Evolutionary conservation across 1,140 invertebrate species (phyloP), one percentile per base, ranked within the genome.

Genomic region (Potamilus streckersoni): DNA sequence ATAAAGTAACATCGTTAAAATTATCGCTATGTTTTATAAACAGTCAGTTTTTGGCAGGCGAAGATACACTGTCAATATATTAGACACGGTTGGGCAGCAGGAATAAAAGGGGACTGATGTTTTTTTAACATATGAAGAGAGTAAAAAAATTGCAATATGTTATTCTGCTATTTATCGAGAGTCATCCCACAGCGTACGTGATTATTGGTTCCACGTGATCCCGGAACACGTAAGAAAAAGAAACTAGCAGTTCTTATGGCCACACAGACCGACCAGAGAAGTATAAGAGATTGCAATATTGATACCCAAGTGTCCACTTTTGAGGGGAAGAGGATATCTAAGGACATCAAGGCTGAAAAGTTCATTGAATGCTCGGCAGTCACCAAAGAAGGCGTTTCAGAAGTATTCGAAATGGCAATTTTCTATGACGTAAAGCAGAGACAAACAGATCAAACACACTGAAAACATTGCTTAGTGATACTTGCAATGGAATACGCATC

Each of bases 131-230:
- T 75, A 70, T 27, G 61, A n/a, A 56, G 56, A 75, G 59, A 75
- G 74, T 65, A 97, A 99, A 90, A 97, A 99, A 71, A 99, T 99
- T 91, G 93, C 99, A 78, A 97, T 99, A 64, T 99, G 98, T 92
- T 99, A 98, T 91, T 99, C 97, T 83, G 97, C 99, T 74, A 97
- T 99, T 60, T 98, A 97, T 79, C 97, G 97, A 72, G 96, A 97
- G 16, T 98, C 96, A 78, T 99, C 98, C 91, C 96, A 98, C 90
- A 99, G 99, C 90, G 97, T 99, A 66, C 92, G 96, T 84, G 97
- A 96, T 77, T 98, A 98, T 16, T 89, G 91, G 91, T 83, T 89
- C 66, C 91, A 90, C 27, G 92, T 93, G 83, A 89, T 92, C 20
- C 57, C 23, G 58, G 91, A 93, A 55, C 88, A 91, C 71, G 61